These are phyloP conservation scores for Kradibia gibbosae DNA, from an alignment of 1,140 invertebrate genomes.

Conservation along the genomic window DNA sequence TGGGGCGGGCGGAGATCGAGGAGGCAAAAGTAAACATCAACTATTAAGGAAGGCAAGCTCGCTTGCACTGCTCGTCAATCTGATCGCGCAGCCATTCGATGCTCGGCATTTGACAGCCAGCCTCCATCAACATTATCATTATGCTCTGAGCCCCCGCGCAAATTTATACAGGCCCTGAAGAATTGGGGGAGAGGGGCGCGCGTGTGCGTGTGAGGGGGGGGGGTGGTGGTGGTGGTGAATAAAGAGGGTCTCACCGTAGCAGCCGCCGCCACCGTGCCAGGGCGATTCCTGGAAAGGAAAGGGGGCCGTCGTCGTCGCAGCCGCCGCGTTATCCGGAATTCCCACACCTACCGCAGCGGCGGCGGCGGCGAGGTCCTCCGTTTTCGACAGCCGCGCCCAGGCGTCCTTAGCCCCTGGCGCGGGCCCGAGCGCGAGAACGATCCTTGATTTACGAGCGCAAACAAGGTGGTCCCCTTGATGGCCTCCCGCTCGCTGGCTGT, in stretches of 20 bases:
- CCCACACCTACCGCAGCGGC: conserved; percentile 42
- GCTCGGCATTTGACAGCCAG: not conserved
- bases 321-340: conserved; percentile 24
- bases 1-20: not conserved
- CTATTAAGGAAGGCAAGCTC: not conserved
- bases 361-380: not conserved
- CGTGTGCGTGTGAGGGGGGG: not conserved
- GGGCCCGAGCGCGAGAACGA: conserved; percentile 37
- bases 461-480: conserved; percentile 55
- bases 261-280: not conserved
- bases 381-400: conserved; percentile 35
- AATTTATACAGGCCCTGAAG: conserved; percentile 35
- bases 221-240: too few relatives aligned
- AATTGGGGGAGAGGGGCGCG: too few relatives aligned
- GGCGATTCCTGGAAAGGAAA: conserved; percentile 21
- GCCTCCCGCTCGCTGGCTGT: not conserved
- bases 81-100: not conserved
- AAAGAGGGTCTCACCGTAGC: not conserved
- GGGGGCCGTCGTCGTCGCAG: too few relatives aligned
- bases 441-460: conserved; percentile 57
- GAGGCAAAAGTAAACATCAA: not conserved
- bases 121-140: conserved; percentile 27
- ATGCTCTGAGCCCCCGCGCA: not conserved
- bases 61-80: conserved; percentile 15
- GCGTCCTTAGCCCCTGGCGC: not conserved